These are phyloP conservation scores for Betta splendens DNA, from an alignment of 2,797 vertebrate genomes.

Conservation along the genomic window DNA sequence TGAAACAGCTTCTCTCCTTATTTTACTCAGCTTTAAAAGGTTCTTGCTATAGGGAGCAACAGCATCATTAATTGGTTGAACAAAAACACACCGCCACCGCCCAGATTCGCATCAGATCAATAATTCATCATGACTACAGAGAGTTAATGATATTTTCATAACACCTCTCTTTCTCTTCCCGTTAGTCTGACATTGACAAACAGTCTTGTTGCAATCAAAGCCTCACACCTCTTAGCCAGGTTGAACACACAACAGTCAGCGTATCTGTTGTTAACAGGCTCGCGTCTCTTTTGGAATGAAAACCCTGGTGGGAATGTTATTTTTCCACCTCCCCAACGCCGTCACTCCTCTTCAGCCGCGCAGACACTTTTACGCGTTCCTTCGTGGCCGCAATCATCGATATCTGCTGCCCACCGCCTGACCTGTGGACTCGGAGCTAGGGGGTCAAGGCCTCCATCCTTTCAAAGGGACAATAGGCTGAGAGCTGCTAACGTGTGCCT, in stretches of 20 bases:
- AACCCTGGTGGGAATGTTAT: conserved; percentile 8
- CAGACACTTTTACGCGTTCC: background rate
- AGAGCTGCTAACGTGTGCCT: background rate
- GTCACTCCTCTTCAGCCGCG: too few species aligned
- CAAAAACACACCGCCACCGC: conserved; percentile 44
- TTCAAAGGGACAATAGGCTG: too few species aligned
- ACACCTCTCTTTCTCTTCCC: conserved; percentile 50
- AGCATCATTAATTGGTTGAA: conserved; percentile 58
- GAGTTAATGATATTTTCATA: conserved; percentile 77
- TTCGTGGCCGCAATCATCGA: background rate
- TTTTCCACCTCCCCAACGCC: too few species aligned
- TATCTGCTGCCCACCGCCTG: background rate
- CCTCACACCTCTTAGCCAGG: conserved; percentile 46
- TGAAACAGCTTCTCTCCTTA: conserved; percentile 33
- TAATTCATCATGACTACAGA: conserved; percentile 78
- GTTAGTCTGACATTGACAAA: conserved; percentile 67
- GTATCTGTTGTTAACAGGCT: background rate
- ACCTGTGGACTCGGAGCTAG: background rate
- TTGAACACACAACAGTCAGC: conserved; percentile 15
- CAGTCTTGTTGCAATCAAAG: conserved; percentile 67
- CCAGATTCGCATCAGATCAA: conserved; percentile 71
- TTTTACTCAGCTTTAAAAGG: conserved; percentile 29
- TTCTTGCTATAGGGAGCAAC: conserved; percentile 49
- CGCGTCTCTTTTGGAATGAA: conserved; percentile 20
- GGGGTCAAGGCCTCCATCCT: too few species aligned